phyloP scores from a whole-genome alignment of 1,140 invertebrate species.

The Hydropsyche tenuis region DNA sequence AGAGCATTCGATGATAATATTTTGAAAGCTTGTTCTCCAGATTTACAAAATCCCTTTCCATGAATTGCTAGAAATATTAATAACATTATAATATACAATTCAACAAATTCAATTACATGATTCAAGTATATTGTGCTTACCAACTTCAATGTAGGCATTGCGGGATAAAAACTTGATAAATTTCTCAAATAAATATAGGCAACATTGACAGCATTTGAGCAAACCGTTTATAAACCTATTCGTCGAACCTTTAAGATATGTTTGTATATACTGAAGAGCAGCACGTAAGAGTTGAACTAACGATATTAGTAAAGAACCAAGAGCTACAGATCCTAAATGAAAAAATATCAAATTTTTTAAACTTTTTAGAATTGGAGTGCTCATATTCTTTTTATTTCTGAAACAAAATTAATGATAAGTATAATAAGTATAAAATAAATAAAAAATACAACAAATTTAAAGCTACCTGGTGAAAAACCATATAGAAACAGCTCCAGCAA shows the following conservation, averaged over 20 bases:
- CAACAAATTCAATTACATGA: too few species aligned
- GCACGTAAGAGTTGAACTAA: conserved; percentile 71
- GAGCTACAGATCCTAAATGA: conserved; percentile 79
- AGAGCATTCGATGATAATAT: conserved; percentile 70
- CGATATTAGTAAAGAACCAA: conserved; percentile 78
- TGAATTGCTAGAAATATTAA: conserved; percentile 68
- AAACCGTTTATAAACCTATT: conserved; percentile 56
- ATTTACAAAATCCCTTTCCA: conserved; percentile 72
- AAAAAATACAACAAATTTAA: conserved; percentile 30
- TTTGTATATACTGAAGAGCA: conserved; percentile 60
- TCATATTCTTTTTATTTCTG: conserved; percentile 71
- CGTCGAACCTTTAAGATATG: conserved; percentile 57
- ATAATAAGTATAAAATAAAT: background rate
- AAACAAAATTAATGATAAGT: conserved; percentile 30
- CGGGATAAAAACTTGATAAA: conserved; percentile 74
- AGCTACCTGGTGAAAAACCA: conserved; percentile 81
- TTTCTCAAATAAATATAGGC: conserved; percentile 76
- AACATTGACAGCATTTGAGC: conserved; percentile 74
- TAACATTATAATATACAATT: background rate
- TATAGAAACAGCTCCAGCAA: conserved; percentile 74
- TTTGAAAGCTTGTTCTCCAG: conserved; percentile 69
- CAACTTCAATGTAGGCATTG: conserved; percentile 83
- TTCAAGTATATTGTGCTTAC: too few species aligned
- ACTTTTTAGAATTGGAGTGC: conserved; percentile 65
- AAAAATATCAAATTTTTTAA: conserved; percentile 68